These are phyloP conservation scores for Colossoma macropomum DNA, from an alignment of 2,113 vertebrate species.

Conservation along the genomic window DNA sequence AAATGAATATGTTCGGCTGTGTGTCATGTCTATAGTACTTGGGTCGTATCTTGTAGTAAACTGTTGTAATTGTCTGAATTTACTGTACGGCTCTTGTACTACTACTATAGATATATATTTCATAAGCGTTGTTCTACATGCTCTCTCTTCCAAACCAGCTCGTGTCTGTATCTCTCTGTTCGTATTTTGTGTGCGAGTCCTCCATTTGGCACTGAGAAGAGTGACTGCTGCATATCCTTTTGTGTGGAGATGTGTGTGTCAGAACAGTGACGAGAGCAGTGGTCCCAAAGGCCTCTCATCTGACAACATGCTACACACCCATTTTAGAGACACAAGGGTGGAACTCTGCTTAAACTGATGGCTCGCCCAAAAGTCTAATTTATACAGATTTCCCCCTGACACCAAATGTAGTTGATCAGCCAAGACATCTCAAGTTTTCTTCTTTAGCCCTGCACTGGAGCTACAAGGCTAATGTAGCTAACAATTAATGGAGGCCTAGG, in stretches of 20 bases:
- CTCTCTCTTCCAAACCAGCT: background rate
- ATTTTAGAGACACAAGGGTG: background rate
- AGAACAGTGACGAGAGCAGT: background rate
- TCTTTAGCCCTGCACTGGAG: background rate
- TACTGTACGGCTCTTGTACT: background rate
- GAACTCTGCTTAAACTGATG: background rate
- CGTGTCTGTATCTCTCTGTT: background rate
- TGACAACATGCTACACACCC: slow-evolving; percentile 3
- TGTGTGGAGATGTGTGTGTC: background rate
- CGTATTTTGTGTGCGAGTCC: background rate
- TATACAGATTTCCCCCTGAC: background rate
- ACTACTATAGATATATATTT: too few relatives aligned
- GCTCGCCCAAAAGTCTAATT: background rate
- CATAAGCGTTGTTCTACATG: background rate
- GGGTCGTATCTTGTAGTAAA: too few relatives aligned
- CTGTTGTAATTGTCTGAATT: too few relatives aligned
- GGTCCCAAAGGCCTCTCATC: background rate
- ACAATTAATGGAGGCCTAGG: too few relatives aligned
- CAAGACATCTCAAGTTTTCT: background rate
- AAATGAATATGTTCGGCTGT: too few relatives aligned
- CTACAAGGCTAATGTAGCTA: too few relatives aligned
- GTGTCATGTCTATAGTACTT: too few relatives aligned
- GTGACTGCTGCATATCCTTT: background rate
- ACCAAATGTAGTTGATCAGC: background rate
- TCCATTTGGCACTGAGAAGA: background rate